Evolutionary conservation across 2,113 vertebrate species (phyloP).

Genomic region (Cariama cristata): DNA sequence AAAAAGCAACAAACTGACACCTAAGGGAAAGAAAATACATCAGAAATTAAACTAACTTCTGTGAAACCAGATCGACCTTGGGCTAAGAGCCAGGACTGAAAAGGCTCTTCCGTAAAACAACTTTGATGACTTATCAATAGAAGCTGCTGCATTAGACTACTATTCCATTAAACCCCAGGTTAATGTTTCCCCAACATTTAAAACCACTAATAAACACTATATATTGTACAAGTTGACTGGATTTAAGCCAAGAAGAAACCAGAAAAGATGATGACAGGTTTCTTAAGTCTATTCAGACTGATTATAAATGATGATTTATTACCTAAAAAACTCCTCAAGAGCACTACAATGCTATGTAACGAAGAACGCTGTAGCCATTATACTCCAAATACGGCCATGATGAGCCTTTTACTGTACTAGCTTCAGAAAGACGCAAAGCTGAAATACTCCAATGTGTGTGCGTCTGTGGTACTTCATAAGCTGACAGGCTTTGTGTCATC

Average conservation of each 20-base stretch:
- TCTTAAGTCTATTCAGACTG: background rate
- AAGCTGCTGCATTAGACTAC: background rate
- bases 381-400: background rate
- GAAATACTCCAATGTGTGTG: background rate
- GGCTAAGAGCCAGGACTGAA: slow-evolving; percentile 20
- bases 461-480: background rate
- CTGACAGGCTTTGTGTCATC: background rate
- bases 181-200: background rate
- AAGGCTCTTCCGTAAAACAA: slow-evolving; percentile 15
- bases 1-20: slow-evolving; percentile 28
- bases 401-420: background rate
- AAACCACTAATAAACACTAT: background rate
- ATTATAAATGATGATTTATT: background rate
- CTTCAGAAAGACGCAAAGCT: background rate
- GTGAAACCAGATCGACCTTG: background rate
- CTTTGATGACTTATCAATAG: slow-evolving; percentile 22
- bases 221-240: background rate
- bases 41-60: slow-evolving; percentile 20
- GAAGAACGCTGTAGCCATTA: background rate
- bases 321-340: background rate
- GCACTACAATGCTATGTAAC: background rate
- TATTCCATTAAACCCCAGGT: background rate
- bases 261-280: background rate
- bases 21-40: slow-evolving; percentile 3
- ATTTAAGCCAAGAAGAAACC: slow-evolving; percentile 15